phyloP scores from a whole-genome alignment of 2,113 vertebrate species.

The Corythornis cristatus region DNA sequence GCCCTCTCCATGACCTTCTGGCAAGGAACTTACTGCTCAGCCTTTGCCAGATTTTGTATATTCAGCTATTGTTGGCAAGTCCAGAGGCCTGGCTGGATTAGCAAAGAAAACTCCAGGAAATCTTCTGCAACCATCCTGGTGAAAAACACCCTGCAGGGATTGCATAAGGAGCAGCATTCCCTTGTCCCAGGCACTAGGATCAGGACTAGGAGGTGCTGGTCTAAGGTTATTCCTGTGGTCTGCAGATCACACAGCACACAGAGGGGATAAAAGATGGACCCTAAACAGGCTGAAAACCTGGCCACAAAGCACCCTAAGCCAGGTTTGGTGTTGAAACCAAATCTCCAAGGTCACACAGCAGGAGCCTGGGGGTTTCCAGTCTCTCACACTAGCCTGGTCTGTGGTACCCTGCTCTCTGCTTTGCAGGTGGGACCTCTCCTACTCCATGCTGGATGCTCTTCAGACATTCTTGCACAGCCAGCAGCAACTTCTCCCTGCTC shows the following conservation, averaged over 20 bases:
- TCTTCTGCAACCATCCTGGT: not conserved
- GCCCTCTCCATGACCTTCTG: constrained; percentile 19
- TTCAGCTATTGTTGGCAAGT: not conserved
- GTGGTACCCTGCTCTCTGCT: not conserved
- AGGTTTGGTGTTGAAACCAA: not conserved
- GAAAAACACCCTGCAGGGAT: not conserved
- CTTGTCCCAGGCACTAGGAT: not conserved
- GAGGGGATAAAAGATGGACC: not conserved
- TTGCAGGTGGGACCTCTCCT: not conserved
- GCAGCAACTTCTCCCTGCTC: not conserved
- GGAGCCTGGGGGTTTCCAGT: not conserved
- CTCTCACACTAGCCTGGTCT: not conserved
- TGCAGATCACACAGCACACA: fast-evolving
- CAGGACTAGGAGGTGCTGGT: not conserved
- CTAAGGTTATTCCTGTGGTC: not conserved
- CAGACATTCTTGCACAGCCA: not conserved
- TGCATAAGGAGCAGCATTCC: not conserved
- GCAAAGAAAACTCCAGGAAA: not conserved
- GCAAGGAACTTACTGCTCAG: not conserved
- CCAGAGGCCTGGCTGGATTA: not conserved
- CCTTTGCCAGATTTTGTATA: constrained; percentile 4
- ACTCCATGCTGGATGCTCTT: not conserved
- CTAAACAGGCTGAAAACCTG: not conserved
- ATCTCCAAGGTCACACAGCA: not conserved
- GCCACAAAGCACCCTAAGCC: not conserved